phyloP scores from a whole-genome alignment of 2,113 vertebrate species.

The Petrocephalus microphthalmus region DNA sequence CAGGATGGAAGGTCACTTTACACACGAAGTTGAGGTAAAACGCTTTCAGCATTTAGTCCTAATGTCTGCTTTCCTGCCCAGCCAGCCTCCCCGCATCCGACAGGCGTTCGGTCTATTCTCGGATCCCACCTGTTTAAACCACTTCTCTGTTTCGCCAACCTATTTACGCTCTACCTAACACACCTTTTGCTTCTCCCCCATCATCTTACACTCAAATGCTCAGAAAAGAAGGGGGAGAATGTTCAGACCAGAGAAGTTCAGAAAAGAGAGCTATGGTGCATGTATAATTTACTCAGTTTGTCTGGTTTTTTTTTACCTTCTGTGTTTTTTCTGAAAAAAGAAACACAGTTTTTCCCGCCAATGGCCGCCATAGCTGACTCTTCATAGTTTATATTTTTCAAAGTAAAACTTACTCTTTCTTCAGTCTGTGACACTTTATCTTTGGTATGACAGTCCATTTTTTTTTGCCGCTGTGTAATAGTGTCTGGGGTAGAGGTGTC shows the following conservation, averaged over 20 bases:
- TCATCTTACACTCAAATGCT: not conserved
- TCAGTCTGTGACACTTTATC: conserved; percentile 7
- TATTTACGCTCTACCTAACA: not conserved
- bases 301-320: not conserved
- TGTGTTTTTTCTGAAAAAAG: not conserved
- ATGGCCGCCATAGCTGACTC: not conserved
- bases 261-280: not conserved
- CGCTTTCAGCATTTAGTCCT: not conserved
- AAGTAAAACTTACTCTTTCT: conserved; percentile 35
- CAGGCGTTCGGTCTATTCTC: not conserved
- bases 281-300: conserved; percentile 6
- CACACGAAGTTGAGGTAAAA: not conserved
- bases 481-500: not conserved
- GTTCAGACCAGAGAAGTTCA: not conserved
- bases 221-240: not conserved
- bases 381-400: conserved; percentile 35
- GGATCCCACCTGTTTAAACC: not conserved
- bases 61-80: not conserved
- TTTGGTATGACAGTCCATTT: not conserved
- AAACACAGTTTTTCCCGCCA: not conserved
- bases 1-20: not conserved
- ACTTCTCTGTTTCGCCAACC: not conserved
- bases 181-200: no score
- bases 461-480: not conserved
- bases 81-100: not conserved